Conservation (phyloP, 2,113 vertebrate genomes). For the Apteryx mantelli region DNA sequence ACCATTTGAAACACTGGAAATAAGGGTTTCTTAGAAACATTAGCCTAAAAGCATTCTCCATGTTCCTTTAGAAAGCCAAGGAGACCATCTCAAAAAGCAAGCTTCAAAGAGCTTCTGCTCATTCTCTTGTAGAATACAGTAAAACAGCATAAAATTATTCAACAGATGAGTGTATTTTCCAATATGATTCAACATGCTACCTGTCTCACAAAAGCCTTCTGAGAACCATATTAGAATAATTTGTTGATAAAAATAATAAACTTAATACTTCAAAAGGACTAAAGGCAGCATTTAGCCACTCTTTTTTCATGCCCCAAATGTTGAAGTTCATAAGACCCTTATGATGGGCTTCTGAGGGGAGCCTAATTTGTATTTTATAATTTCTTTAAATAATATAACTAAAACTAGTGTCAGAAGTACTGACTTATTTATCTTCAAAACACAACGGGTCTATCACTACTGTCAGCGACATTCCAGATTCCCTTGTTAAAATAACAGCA, state of each 20-base stretch:
- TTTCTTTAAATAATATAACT: not conserved
- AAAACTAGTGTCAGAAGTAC: not conserved
- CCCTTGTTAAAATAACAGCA: not conserved
- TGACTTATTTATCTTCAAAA: not conserved
- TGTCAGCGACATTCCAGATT: not conserved
- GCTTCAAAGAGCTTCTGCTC: not conserved
- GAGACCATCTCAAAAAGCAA: not conserved
- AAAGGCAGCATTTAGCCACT: not conserved
- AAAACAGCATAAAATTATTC: not conserved
- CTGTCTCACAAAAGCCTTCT: not conserved
- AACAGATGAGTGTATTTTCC: not conserved
- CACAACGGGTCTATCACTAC: not conserved
- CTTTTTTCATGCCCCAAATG: not conserved
- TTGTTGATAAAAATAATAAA: not conserved
- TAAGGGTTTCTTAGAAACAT: not conserved
- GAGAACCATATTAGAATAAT: not conserved
- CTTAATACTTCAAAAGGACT: not conserved
- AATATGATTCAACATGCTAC: not conserved
- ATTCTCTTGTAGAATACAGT: not conserved
- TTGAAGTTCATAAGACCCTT: not conserved
- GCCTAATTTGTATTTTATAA: not conserved
- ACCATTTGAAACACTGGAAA: not conserved
- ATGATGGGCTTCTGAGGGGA: not conserved
- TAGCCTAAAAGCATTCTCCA: not conserved
- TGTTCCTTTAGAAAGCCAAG: not conserved